Evolutionary conservation across 2,113 vertebrate genomes (phyloP).

Genomic region (Hemiscyllium ocellatum): DNA sequence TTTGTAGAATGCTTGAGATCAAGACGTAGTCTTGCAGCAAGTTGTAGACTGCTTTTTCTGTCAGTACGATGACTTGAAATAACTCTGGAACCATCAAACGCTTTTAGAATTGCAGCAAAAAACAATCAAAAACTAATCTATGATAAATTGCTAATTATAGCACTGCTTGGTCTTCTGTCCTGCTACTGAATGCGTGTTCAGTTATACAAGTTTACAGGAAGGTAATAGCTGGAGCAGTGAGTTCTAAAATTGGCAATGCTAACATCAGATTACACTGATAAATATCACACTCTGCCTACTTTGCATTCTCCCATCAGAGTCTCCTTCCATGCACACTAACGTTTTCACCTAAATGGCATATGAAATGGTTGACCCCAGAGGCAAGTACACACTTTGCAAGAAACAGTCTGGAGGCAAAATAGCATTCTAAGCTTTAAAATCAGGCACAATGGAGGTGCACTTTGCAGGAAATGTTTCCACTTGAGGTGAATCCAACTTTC

Average conservation of each 20-base stretch:
- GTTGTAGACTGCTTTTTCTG: too few relatives aligned
- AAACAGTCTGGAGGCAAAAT: background rate
- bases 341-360: background rate
- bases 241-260: background rate
- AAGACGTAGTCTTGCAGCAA: background rate
- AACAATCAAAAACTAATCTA: too few relatives aligned
- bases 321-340: background rate
- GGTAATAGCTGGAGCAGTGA: background rate
- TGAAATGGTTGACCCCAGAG: background rate
- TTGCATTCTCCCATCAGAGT: background rate
- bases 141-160: too few relatives aligned
- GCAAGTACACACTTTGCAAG: background rate
- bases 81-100: background rate
- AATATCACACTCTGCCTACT: background rate
- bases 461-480: background rate
- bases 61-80: background rate
- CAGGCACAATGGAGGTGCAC: background rate
- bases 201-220: background rate
- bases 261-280: background rate
- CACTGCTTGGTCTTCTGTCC: too few relatives aligned
- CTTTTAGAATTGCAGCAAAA: background rate
- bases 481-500: background rate
- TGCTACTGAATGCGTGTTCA: too few relatives aligned
- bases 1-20: background rate
- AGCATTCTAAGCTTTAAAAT: background rate